A percentile compares a stretch with the other conserved stretches of the same genome.
Evolutionary conservation across 2,888 invertebrate genomes (phyloP).

Genomic region (Nomada hirtipes): DNA sequence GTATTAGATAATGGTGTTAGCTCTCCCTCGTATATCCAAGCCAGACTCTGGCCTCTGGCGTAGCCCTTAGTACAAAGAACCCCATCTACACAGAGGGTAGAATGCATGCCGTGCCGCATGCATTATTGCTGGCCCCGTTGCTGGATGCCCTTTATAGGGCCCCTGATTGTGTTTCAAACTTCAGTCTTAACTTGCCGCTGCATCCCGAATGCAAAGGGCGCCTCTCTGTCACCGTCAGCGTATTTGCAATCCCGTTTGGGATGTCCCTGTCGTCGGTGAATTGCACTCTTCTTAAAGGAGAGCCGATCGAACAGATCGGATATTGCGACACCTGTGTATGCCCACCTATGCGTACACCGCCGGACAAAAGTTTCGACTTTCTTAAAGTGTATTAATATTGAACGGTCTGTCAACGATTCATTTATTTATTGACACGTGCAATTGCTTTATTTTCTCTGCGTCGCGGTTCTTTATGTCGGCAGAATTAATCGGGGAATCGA

Average conservation of each 20-base stretch:
- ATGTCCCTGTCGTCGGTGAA: constrained; percentile 32
- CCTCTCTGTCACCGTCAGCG: constrained; percentile 45
- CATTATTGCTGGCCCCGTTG: constrained; percentile 74
- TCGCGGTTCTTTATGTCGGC: no score
- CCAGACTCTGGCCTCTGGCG: constrained; percentile 59
- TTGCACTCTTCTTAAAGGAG: constrained; percentile 52
- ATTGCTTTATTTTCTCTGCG: no score
- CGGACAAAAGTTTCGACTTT: background rate
- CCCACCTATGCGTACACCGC: background rate
- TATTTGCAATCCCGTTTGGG: constrained; percentile 54
- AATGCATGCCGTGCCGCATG: constrained; percentile 72
- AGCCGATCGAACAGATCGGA: constrained; percentile 31
- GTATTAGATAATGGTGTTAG: constrained; percentile 83
- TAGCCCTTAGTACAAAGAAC: constrained; percentile 77
- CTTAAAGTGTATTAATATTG: no score
- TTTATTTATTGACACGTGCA: background rate
- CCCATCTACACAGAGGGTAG: constrained; percentile 62
- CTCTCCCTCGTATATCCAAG: constrained; percentile 68
- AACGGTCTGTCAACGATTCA: background rate
- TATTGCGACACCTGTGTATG: constrained; percentile 35
- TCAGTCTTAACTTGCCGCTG: constrained; percentile 58
- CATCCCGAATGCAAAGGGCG: constrained; percentile 50
- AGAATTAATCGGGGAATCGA: no score
- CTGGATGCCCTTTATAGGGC: constrained; percentile 58
- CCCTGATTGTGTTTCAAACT: constrained; percentile 72